Evolutionary conservation across 2,113 vertebrate species (phyloP).

Genomic region (Spheniscus mendiculus): DNA sequence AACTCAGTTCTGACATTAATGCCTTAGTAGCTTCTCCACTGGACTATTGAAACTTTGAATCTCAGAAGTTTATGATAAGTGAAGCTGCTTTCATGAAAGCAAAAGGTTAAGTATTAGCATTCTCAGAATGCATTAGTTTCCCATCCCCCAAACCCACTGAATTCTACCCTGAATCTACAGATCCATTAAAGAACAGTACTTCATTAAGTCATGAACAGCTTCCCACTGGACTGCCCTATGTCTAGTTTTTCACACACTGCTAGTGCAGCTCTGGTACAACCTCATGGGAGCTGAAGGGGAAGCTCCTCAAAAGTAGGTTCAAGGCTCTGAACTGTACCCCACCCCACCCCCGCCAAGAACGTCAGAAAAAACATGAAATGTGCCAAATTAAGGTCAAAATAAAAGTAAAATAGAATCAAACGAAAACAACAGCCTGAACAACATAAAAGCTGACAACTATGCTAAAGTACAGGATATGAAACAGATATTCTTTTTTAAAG

Average conservation of each 20-base stretch:
- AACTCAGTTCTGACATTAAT: neutral
- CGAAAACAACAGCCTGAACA: neutral
- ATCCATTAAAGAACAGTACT: neutral
- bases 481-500: neutral
- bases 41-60: neutral
- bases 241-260: neutral
- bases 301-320: neutral
- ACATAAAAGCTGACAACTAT: neutral
- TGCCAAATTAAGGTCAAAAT: neutral
- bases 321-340: neutral
- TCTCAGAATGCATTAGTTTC: neutral
- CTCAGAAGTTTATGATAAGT: neutral
- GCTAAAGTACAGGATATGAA: neutral
- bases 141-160: neutral
- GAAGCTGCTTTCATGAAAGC: neutral
- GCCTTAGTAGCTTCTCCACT: neutral
- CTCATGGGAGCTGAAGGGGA: neutral
- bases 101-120: neutral
- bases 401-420: neutral
- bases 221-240: neutral
- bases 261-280: neutral
- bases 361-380: neutral
- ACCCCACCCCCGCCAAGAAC: accelerated
- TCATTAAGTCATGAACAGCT: neutral
- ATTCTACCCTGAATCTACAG: neutral